Evolutionary conservation across 2,113 vertebrate genomes (phyloP), one percentile per base, ranked within the genome.

Genomic region (Corythaixoides concolor): DNA sequence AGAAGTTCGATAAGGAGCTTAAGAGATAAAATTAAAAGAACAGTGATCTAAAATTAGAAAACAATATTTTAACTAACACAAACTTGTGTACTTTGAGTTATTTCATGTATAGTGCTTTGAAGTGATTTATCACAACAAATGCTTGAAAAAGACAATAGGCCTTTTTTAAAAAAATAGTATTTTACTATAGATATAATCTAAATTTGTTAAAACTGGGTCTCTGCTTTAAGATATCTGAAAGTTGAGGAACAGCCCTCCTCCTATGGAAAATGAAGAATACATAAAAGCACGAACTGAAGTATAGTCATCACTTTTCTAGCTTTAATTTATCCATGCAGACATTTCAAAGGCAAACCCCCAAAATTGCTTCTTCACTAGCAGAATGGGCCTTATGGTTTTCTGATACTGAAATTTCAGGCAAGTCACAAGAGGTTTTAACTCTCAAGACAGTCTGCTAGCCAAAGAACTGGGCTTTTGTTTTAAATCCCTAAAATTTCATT

Each of bases 1-100:
- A 99, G 97, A 91, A 99, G 82, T 82, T 99, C 98, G 24, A 18
- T 66, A 27, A 66, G 32, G 50, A 98, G 97, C 89, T 98, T 99
- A 95, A 74, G 76, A 60, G 30, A 82, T 53, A 3, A 73, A 67
- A 80, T 66, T 39, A 14, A 55, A 52, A 62, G 14, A 53, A 11
- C 20, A 56, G 19, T 33, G 28, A 52, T 35, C 43, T 26, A 64
- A 73, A 27, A 37, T 45, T 15, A 68, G 37, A 76, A 73, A 47
- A 41, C 60, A 60, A 30, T 58, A 26, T 50, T 32, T 68, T 33
- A 70, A 64, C 30, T 50, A 47, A 50, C 14, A 39, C 6, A 70
- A 30, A 64, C 22, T n/a, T 73, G 19, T 12, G 24, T 22, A 35
- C 60, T 89, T 70, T 81, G 41, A 19, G 58, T 55, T 19, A 87